Conservation (phyloP, 2,113 vertebrate genomes). For the Ia io region DNA sequence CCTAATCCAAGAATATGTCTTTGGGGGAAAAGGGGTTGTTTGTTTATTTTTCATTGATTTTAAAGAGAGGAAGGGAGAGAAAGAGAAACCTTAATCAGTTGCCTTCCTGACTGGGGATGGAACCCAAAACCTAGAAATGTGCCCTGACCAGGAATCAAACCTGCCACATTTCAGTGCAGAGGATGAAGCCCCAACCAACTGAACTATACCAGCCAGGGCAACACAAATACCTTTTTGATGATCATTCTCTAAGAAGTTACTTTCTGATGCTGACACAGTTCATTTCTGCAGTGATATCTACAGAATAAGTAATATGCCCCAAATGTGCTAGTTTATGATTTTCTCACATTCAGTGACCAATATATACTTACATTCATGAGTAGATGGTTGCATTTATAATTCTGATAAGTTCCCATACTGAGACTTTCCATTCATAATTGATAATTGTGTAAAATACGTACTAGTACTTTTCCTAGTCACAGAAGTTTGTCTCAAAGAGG, state of each 20-base stretch:
- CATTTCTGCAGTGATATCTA: background rate
- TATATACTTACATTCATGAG: background rate
- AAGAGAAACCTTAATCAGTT: background rate
- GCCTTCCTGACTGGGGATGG: background rate
- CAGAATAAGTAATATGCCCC: background rate
- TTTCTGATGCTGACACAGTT: background rate
- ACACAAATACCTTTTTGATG: background rate
- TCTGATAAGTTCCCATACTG: background rate
- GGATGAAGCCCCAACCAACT: background rate
- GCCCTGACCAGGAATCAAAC: background rate
- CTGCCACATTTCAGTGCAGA: background rate
- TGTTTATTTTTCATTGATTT: background rate
- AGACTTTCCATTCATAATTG: background rate
- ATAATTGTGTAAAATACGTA: background rate
- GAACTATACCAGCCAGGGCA: background rate
- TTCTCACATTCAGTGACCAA: background rate
- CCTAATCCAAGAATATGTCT: background rate
- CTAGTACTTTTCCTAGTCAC: background rate
- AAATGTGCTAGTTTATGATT: background rate
- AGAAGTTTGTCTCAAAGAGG: background rate
- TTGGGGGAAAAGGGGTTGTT: too few relatives aligned
- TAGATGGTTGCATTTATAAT: background rate
- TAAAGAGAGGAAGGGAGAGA: background rate
- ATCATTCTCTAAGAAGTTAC: background rate
- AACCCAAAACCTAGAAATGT: background rate